Base-by-base conservation (phyloP, 2,888 invertebrate genomes). In the Drosophila picticornis region DNA sequence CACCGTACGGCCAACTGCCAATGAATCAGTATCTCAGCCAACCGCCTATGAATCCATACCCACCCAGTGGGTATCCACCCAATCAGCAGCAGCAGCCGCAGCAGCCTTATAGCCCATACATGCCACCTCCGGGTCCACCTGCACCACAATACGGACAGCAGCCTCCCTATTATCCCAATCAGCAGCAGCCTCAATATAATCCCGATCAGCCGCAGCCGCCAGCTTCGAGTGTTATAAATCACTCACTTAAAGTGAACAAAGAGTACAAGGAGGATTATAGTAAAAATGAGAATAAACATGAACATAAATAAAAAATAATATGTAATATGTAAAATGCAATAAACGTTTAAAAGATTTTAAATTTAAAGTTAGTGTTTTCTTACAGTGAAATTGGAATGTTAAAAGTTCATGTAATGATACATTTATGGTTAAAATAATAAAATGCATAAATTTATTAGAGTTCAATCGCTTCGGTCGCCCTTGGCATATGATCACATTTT, bases 181-280 rank as follows among this genome's bases (percentile, higher is more conserved):
- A 19, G n/a, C 59, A 51, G 9, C 27, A 11, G 40, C 13, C 57
- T 59, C 7, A 16, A 16, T 29, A 31, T 4, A 1, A 46, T 46
- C 36, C 74, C 11, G 5, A 25, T 7, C 60, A 29, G 11, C 75
- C 56, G 29, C 56, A 40, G 25, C 64, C 36, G 4, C 62, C 63
- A 2, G 73, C 81, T 31, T 72, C 84, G 19, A 83, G 86, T 43
- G 72, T 83, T 16, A 75, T 84, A 9, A 84, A 81, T 29, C 84
- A 84, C 51, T 81, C 78, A 7, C 86, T 88, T 9, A 90, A 90
- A 76, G 90, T 92, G 70, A 85, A 88, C 43, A 91, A 82, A 57
- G 77, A 88, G 29, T 84, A 90, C 57, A 78, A 88, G n/a, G 88
- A 89, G 57, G 72, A 81, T 13, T 55, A 36, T 29, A 63, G 29